phyloP scores from a whole-genome alignment of 2,888 invertebrate genomes.

The Perithous albicinctus region DNA sequence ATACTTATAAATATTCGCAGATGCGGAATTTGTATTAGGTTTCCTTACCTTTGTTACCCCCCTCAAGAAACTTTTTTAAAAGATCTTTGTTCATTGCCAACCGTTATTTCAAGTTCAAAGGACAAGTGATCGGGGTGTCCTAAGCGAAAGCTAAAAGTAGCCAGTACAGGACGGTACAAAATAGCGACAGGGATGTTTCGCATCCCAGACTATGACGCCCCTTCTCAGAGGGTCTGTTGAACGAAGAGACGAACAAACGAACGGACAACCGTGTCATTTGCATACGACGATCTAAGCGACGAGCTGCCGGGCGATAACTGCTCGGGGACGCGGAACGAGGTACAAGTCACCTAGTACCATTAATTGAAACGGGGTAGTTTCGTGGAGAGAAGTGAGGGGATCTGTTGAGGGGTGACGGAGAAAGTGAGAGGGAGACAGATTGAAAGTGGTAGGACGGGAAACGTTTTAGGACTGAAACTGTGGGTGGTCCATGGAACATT shows the following conservation, averaged over 20 bases:
- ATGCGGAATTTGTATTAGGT: no score
- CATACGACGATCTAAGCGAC: constrained; percentile 68
- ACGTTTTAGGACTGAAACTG: constrained; percentile 55
- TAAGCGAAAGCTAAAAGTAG: constrained; percentile 26
- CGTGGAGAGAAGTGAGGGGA: constrained; percentile 68
- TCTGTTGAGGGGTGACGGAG: constrained; percentile 62
- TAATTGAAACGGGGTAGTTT: constrained; percentile 82
- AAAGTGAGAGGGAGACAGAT: not conserved
- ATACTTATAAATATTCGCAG: no score
- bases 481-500: constrained; percentile 37
- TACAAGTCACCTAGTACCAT: constrained; percentile 81
- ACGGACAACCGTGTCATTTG: constrained; percentile 73
- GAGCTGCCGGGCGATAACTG: constrained; percentile 77
- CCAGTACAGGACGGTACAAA: constrained; percentile 14
- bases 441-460: constrained; percentile 19
- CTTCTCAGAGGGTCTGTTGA: constrained; percentile 18
- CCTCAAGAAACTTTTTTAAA: not conserved
- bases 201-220: constrained; percentile 43
- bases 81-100: not conserved
- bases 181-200: constrained; percentile 36
- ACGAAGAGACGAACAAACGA: constrained; percentile 56
- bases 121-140: not conserved
- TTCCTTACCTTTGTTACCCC: no score
- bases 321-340: constrained; percentile 78
- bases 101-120: not conserved